Conservation (phyloP, 2,888 invertebrate genomes). For the Tinea trinotella region DNA sequence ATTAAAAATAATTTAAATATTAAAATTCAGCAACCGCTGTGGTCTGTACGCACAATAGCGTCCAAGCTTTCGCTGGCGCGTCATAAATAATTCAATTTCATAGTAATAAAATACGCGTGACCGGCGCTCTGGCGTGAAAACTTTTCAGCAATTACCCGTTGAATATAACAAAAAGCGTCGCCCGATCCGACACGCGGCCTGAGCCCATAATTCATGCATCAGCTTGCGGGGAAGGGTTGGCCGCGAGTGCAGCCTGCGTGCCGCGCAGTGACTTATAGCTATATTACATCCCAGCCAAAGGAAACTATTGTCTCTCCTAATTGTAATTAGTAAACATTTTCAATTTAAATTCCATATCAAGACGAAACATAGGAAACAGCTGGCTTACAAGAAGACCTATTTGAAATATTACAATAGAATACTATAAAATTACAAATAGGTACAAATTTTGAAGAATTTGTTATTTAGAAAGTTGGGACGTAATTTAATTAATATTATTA, state of each 20-base stretch:
- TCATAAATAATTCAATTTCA: conserved; percentile 72
- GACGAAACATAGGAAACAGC: background rate
- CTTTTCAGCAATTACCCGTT: conserved; percentile 71
- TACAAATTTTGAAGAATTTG: too few species aligned
- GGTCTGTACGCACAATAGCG: conserved; percentile 50
- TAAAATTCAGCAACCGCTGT: conserved; percentile 62
- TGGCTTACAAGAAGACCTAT: background rate
- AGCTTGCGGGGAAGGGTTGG: conserved; percentile 63
- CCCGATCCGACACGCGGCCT: conserved; percentile 43
- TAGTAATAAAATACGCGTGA: conserved; percentile 73
- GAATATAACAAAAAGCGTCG: conserved; percentile 67
- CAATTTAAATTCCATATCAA: background rate
- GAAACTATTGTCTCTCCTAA: conserved; percentile 11
- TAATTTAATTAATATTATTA: too few species aligned
- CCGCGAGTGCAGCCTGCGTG: conserved; percentile 39
- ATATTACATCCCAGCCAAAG: conserved; percentile 9
- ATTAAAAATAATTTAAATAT: conserved; percentile 57
- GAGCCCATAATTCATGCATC: conserved; percentile 56
- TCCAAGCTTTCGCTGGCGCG: conserved; percentile 42
- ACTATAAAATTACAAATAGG: too few species aligned
- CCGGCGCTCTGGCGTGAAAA: conserved; percentile 66
- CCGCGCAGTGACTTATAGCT: conserved; percentile 18
- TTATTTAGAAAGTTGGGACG: too few species aligned
- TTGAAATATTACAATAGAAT: too few species aligned
- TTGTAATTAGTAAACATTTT: background rate